Evolutionary conservation across 2,113 vertebrate genomes (phyloP).

Genomic region (Pachypanchax playfairii): DNA sequence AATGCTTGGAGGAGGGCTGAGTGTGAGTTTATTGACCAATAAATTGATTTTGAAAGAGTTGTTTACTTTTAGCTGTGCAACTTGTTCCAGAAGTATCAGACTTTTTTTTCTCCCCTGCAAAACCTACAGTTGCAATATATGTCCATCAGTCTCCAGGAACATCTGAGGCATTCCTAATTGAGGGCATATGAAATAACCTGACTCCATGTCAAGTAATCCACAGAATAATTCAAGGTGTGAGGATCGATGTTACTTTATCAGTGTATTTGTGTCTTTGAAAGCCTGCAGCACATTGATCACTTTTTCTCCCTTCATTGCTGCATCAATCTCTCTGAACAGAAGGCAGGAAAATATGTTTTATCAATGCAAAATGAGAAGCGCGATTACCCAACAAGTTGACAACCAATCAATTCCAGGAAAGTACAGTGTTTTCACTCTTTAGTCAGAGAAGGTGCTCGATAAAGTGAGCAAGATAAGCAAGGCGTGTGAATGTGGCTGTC

Average conservation of each 20-base stretch:
- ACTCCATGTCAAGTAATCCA: constrained; percentile 36
- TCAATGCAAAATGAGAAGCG: constrained; percentile 67
- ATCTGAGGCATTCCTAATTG: not conserved
- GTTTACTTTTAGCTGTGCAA: constrained; percentile 4
- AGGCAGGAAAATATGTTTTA: constrained; percentile 60
- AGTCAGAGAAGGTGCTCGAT: constrained; percentile 60
- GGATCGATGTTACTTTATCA: constrained; percentile 36
- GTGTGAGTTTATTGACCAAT: constrained; percentile 24
- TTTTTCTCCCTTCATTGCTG: constrained; percentile 44
- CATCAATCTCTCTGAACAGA: constrained; percentile 53
- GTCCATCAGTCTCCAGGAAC: constrained; percentile 18
- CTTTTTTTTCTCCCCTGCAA: not conserved
- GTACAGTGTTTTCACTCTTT: constrained; percentile 61
- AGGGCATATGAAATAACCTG: constrained; percentile 8
- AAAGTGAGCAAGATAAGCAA: constrained; percentile 60
- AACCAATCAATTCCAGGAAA: constrained; percentile 73
- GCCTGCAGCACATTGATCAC: constrained; percentile 64
- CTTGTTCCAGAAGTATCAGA: constrained; percentile 19
- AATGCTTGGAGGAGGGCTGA: constrained; percentile 16
- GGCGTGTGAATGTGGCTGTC: constrained; percentile 53
- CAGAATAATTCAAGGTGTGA: constrained; percentile 29
- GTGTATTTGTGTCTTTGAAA: constrained; percentile 47
- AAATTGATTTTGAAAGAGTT: constrained; percentile 34
- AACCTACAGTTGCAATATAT: constrained; percentile 20
- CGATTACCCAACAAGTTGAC: constrained; percentile 66